Evolutionary conservation across 2,797 vertebrate genomes (phyloP).

Genomic region (Catostomus latipinnis): DNA sequence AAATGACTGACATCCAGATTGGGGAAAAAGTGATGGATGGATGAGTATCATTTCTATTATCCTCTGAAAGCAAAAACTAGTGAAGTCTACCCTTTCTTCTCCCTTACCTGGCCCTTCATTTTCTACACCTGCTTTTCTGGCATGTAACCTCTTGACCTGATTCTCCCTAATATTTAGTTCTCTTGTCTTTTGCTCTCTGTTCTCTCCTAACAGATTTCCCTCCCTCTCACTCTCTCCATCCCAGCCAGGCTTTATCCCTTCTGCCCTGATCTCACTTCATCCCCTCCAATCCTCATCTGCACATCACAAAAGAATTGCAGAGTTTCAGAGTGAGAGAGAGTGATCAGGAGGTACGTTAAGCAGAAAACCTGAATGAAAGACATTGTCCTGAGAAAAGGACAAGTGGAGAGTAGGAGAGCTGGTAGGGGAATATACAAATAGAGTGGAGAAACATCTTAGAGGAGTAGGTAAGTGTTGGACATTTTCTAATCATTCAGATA

Average conservation of each 20-base stretch:
- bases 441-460: conserved; percentile 15
- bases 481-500: neutral
- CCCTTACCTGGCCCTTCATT: conserved; percentile 25
- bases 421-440: conserved; percentile 12
- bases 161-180: conserved; percentile 41
- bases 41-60: too few relatives aligned
- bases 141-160: conserved; percentile 57
- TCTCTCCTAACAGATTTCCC: conserved; percentile 39
- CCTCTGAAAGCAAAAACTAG: neutral
- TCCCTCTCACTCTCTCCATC: conserved; percentile 69
- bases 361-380: conserved; percentile 38
- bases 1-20: too few relatives aligned
- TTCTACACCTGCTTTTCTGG: conserved; percentile 18
- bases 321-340: conserved; percentile 17
- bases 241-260: conserved; percentile 75
- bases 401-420: conserved; percentile 17
- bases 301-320: conserved; percentile 69
- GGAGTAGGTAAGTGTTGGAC: conserved; percentile 35
- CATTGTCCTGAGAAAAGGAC: conserved; percentile 18
- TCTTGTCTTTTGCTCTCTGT: conserved; percentile 37
- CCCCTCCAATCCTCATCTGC: conserved; percentile 83
- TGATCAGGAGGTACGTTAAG: conserved; percentile 57
- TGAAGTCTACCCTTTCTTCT: neutral
- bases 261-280: conserved; percentile 84
- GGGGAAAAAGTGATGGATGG: too few relatives aligned